Conservation (phyloP, 2,888 invertebrate genomes). For the Scrobipalpa atriplicella region DNA sequence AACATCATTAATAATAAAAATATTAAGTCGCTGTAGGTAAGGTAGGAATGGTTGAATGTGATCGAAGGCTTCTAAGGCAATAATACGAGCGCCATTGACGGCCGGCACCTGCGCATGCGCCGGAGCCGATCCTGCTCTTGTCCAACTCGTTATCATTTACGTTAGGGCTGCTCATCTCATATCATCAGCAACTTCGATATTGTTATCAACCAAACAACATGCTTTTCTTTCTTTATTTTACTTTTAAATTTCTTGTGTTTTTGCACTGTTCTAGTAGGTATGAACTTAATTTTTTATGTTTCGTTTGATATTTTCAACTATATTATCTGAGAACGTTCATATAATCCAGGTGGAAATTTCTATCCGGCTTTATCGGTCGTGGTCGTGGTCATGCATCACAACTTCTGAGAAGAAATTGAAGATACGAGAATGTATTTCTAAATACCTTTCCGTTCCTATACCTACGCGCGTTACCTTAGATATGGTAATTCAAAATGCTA, state of each 20-base stretch:
- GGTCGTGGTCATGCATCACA: constrained; percentile 1
- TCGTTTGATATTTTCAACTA: not conserved
- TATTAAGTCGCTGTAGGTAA: not conserved
- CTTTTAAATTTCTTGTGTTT: not conserved
- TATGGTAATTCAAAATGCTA: not conserved
- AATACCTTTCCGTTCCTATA: not conserved
- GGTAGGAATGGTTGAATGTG: constrained; percentile 1
- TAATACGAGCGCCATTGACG: constrained; percentile 42
- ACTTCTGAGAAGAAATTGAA: constrained; percentile 5
- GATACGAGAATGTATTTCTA: not conserved
- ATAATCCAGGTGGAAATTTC: constrained; percentile 1
- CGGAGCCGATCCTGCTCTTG: constrained; percentile 71
- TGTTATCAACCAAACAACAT: too few relatives aligned
- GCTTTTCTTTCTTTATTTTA: not conserved
- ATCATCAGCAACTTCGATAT: constrained; percentile 13
- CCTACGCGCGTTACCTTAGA: not conserved
- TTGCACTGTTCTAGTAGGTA: not conserved
- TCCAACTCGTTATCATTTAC: constrained; percentile 57
- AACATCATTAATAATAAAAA: not conserved
- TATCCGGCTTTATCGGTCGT: constrained; percentile 15
- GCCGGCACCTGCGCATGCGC: constrained; percentile 68
- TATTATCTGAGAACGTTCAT: not conserved
- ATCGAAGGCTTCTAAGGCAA: constrained; percentile 1
- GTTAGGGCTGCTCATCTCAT: constrained; percentile 21
- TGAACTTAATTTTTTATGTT: not conserved